These are phyloP conservation scores for Carpatolechia fugitivella DNA, from an alignment of 2,888 invertebrate genomes.

Conservation along the genomic window DNA sequence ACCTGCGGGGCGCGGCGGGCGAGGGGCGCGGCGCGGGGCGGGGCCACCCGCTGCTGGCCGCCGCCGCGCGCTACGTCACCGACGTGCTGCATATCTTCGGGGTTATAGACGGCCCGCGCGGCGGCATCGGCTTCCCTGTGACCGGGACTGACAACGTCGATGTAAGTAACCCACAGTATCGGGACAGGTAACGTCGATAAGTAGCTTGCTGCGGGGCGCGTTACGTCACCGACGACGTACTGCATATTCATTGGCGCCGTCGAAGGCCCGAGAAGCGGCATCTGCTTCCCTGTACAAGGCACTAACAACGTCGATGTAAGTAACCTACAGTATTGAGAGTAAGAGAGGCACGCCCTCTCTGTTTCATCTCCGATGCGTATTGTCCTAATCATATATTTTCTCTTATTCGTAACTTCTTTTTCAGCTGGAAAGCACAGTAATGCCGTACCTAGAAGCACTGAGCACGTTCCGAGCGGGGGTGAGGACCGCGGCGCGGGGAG, in stretches of 20 bases:
- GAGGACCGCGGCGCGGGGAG: constrained; percentile 55
- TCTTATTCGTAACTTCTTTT: not conserved
- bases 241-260: no score
- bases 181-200: no score
- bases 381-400: no score
- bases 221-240: no score
- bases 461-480: constrained; percentile 88
- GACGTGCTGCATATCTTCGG: constrained; percentile 88
- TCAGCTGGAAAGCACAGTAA: constrained; percentile 86
- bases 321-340: no score
- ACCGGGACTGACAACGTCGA: constrained; percentile 57
- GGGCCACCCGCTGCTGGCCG: constrained; percentile 84
- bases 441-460: constrained; percentile 93
- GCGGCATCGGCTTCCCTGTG: constrained; percentile 87
- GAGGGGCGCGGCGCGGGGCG: constrained; percentile 54
- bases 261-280: no score
- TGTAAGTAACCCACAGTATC: constrained; percentile 57
- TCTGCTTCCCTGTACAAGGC: no score
- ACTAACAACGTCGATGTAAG: no score
- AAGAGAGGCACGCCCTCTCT: no score
- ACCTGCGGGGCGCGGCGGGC: constrained; percentile 81
- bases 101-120: constrained; percentile 81
- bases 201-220: no score
- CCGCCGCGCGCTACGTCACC: constrained; percentile 92
- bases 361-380: no score